Percentiles rank a stretch among this genome's conserved stretches.
Evolutionary conservation across 2,888 invertebrate genomes (phyloP).

Genomic region (Molanna angustata): DNA sequence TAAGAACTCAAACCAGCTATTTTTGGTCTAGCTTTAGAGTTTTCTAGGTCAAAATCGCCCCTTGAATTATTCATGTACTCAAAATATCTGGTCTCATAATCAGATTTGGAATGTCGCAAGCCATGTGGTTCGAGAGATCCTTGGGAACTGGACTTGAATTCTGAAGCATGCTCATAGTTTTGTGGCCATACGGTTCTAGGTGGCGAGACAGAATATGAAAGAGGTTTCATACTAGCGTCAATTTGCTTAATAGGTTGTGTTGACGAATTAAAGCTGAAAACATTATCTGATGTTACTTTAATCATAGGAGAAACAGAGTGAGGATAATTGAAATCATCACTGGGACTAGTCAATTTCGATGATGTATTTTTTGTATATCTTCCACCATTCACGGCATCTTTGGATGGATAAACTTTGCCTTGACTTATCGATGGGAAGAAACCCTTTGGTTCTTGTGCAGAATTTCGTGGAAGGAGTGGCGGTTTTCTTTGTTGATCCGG

Average conservation of each 20-base stretch:
- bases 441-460: conserved; percentile 36
- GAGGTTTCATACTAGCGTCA: conserved; percentile 34
- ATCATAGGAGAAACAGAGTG: conserved; percentile 36
- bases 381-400: conserved; percentile 21
- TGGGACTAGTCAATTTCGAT: conserved; percentile 14
- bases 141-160: conserved; percentile 30
- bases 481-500: conserved; percentile 38
- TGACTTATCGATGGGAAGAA: conserved; percentile 30
- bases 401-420: conserved; percentile 31
- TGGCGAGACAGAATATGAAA: conserved; percentile 45
- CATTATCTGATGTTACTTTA: conserved; percentile 25
- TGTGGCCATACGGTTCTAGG: conserved; percentile 47
- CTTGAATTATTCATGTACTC: conserved; percentile 24
- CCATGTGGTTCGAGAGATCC: conserved; percentile 26
- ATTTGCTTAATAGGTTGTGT: conserved; percentile 8
- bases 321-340: conserved; percentile 23
- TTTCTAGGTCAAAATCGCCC: conserved; percentile 26
- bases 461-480: conserved; percentile 34
- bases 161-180: conserved; percentile 41
- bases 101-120: conserved; percentile 25
- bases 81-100: conserved; percentile 26
- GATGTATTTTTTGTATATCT: conserved; percentile 29
- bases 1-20: conserved; percentile 53
- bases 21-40: conserved; percentile 39
- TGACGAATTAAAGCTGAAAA: conserved; percentile 19